Evolutionary conservation across 1,140 invertebrate genomes (phyloP), one percentile per base, ranked within the genome.

Genomic region (Sycophaga agraensis): DNA sequence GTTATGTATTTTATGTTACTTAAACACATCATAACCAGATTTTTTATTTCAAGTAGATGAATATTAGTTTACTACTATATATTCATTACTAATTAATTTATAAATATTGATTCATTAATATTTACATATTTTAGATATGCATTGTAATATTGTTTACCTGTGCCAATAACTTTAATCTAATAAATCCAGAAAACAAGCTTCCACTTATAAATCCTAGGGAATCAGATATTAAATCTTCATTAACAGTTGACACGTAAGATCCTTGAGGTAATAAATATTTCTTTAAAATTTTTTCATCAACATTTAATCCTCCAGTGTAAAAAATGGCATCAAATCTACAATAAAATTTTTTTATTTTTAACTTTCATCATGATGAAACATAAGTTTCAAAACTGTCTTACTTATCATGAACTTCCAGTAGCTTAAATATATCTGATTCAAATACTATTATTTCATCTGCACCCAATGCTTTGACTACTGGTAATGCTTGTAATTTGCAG

Each of bases 271-370:
- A 37, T 63, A 84, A 77, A 61, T 80, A 67, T 66, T 73, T 73
- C 39, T 78, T 76, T 45, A 84, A 79, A 57, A 80, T 74, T 26
- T 73, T 69, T 60, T 82, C 72, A 59, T 82, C 67, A 14, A 80
- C 75, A 17, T 71, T 48, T 26, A 66, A 55, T 21, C 79, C 81
- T 17, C 78, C 81, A 31, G 83, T 84, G 67, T 84, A 84, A 73
- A 85, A 82, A 66, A 86, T 82, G 24, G 82, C 71, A 70, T 88
- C 82, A 66, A 82, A 88, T 66, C 84, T 85, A 65, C 60, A 71
- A 61, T 68, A 62, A 64, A 50, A 40, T 59, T 28, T 26, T 43
- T 22, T 68, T 60, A 56, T 64, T 43, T 45, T 46, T 46, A 46
- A n/a, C 8, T 26, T 46, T 9, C 8, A 48, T 12, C 14, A 19